Evolutionary conservation across 2,797 vertebrate genomes (phyloP).

Genomic region (Dicrostonyx torquatus): DNA sequence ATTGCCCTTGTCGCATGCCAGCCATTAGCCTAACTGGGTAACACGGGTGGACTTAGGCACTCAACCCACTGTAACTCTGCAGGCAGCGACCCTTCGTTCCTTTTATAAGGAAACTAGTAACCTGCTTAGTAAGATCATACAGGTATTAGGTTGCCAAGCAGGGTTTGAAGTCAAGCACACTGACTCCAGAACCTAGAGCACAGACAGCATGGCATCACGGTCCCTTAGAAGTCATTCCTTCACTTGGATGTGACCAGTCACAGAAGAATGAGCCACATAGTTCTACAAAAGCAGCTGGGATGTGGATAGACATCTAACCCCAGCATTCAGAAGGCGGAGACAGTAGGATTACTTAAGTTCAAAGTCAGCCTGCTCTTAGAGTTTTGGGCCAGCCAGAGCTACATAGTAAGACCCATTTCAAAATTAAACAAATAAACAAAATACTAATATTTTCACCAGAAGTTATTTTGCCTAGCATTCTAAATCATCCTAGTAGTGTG

Average conservation of each 20-base stretch:
- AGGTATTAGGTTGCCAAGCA: not conserved
- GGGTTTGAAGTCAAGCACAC: not conserved
- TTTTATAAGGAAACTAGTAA: not conserved
- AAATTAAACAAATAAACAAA: not conserved
- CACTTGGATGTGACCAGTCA: not conserved
- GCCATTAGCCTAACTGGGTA: not conserved
- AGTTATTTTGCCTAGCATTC: constrained; percentile 14
- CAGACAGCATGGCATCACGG: not conserved
- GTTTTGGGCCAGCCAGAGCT: not conserved
- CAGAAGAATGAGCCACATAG: not conserved
- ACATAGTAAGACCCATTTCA: not conserved
- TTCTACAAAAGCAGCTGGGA: not conserved
- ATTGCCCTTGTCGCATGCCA: not conserved
- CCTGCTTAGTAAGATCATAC: not conserved
- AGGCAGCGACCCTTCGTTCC: not conserved
- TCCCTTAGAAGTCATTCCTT: not conserved
- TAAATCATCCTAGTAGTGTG: not conserved
- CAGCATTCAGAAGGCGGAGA: too few relatives aligned
- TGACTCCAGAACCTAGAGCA: not conserved
- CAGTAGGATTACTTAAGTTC: too few relatives aligned
- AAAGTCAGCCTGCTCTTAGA: not conserved
- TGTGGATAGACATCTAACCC: not conserved
- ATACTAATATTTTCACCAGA: not conserved
- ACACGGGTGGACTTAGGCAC: not conserved
- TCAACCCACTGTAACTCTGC: not conserved